phyloP scores from a whole-genome alignment of 2,797 vertebrate genomes.

The Clarias fuscus region DNA sequence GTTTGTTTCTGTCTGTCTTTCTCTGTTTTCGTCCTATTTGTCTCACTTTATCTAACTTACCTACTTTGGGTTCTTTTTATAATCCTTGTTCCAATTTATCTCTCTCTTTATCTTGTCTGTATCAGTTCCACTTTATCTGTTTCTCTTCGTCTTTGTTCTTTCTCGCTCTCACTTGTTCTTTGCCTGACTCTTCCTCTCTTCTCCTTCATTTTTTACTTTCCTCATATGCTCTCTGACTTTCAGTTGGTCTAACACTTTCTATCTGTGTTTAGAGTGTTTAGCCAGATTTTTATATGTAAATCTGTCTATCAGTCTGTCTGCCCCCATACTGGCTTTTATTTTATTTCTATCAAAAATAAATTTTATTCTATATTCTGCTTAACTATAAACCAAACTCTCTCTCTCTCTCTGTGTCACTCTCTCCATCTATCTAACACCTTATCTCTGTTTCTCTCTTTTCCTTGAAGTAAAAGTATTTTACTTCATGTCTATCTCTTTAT shows the following conservation, averaged over 20 bases:
- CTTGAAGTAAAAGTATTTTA: background rate
- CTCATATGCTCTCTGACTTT: background rate
- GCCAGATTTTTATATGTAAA: background rate
- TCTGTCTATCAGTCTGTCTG: background rate
- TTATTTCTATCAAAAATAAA: background rate
- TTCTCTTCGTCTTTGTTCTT: background rate
- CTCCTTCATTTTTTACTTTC: background rate
- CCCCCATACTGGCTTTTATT: background rate
- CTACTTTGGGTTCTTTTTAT: background rate
- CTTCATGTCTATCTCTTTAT: background rate
- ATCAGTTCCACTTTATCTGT: background rate
- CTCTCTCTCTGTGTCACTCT: background rate
- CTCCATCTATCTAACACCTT: background rate
- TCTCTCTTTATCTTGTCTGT: background rate
- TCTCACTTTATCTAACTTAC: background rate
- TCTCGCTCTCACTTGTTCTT: background rate
- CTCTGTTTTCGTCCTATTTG: background rate
- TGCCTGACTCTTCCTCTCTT: background rate
- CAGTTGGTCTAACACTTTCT: background rate
- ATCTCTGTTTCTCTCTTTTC: background rate
- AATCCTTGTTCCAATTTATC: background rate
- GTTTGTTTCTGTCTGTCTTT: background rate
- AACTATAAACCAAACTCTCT: background rate
- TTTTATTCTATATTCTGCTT: background rate
- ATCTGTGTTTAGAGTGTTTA: background rate